Conservation (phyloP, 2,797 vertebrate genomes). For the Silurus aristotelis region DNA sequence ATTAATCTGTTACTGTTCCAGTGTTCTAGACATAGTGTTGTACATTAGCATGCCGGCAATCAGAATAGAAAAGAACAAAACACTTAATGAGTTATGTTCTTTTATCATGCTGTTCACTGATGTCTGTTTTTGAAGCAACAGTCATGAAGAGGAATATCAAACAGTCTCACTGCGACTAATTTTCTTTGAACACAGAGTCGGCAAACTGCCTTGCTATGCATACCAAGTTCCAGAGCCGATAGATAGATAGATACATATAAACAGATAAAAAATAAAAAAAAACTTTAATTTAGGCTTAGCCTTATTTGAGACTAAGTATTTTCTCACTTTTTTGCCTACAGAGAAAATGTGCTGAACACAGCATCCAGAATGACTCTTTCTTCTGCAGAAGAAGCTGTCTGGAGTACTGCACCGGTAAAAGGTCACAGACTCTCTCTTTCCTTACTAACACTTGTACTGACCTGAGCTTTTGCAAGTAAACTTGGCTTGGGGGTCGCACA, state of each 20-base stretch:
- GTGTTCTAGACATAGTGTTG: conserved; percentile 26
- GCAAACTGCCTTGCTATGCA: background rate
- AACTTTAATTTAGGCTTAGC: background rate
- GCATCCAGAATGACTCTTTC: conserved; percentile 1
- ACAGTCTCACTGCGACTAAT: conserved; percentile 40
- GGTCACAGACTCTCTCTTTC: conserved; percentile 1
- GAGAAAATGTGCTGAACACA: background rate
- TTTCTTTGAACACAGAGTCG: conserved; percentile 16
- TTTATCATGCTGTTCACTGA: conserved; percentile 37
- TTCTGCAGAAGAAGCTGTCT: background rate
- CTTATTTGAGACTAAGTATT: background rate
- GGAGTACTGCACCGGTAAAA: background rate
- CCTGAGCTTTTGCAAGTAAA: conserved; percentile 94
- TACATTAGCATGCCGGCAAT: conserved; percentile 29
- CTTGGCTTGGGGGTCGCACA: conserved; percentile 91
- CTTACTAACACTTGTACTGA: conserved; percentile 56
- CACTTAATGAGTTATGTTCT: conserved; percentile 33
- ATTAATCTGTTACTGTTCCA: conserved; percentile 25
- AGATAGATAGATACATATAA: background rate
- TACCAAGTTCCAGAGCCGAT: background rate
- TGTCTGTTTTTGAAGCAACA: conserved; percentile 42
- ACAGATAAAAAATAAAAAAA: too few species aligned
- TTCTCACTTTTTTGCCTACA: background rate
- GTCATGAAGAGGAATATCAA: conserved; percentile 48
- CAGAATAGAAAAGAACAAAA: conserved; percentile 39